Base-by-base conservation (phyloP, 2,113 vertebrate species). In the Poicephalus gulielmi region DNA sequence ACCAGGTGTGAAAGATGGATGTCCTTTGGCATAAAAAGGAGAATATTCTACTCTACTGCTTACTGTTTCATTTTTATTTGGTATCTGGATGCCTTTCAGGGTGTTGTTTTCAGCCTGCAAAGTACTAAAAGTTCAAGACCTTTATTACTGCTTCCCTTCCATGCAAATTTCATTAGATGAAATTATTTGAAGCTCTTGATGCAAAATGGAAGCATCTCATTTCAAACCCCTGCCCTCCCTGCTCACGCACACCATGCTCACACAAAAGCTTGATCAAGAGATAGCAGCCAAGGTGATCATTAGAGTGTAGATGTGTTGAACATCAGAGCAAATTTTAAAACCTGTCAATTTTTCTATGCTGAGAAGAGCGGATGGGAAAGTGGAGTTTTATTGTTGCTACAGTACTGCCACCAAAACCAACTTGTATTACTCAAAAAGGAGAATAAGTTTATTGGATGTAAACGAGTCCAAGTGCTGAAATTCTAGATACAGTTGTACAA, bases 341-440 rank as follows among this genome's bases (percentile, higher is more conserved):
- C 13, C 13, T 74, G 49, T 7, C 7, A 37, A 12, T 46, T 86
- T 86, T 92, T 71, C 39, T 55, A 11, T 46, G 31, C 19, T 86
- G 19, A 59, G 55, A 88, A 44, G 3, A 69, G 30, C 18, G 9
- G 20, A 69, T 44, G 13, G 83, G 53, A 90, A 80, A 77, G 11
- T 25, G 23, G 6, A n/a, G 28, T 43, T 63, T 50, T 53, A 49
- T 12, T 46, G 5, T 46, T 74, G 31, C 28, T 70, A 14, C 28
- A 43, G 33, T 52, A 37, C 5, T 66, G 35, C 12, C 31, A 63
- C 23, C 18, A 60, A 53, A 83, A 59, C 1, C 0, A 1, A 22
- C 14, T 69, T 22, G 10, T 27, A 44, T 19, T 25, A 35, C 4
- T 83, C 9, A 62, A 27, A 76, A 35, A 76, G 5, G 7, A 83